phyloP scores from a whole-genome alignment of 2,888 invertebrate genomes.

The Tigriopus californicus region DNA sequence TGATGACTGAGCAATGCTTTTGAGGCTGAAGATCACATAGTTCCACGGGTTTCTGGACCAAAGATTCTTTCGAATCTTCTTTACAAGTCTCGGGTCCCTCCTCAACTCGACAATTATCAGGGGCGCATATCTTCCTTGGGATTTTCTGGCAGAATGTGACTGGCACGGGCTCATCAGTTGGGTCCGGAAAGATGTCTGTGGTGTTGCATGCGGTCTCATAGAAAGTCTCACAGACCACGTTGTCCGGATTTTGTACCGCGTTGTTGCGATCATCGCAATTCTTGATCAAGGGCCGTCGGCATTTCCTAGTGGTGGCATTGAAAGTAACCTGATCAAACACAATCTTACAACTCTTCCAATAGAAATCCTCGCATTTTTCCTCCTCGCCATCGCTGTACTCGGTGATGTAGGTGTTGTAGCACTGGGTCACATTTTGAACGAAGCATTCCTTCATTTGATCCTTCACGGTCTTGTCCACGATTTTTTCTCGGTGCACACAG shows the following conservation, averaged over 20 bases:
- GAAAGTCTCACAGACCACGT: neutral
- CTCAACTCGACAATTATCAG: neutral
- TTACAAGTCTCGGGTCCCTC: neutral
- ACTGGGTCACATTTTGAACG: slow-evolving; percentile 2
- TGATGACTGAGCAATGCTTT: neutral
- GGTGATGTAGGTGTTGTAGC: slow-evolving; percentile 6
- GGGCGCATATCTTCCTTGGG: neutral
- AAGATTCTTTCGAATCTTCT: neutral
- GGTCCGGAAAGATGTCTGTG: neutral
- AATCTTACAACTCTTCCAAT: slow-evolving; percentile 1
- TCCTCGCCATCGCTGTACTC: neutral
- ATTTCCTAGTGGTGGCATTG: neutral
- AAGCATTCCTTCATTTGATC: neutral
- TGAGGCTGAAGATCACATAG: neutral
- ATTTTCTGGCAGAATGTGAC: neutral
- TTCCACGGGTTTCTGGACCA: neutral
- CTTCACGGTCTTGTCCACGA: neutral
- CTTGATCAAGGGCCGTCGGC: neutral
- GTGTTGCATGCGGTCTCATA: slow-evolving; percentile 1
- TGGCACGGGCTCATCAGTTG: neutral
- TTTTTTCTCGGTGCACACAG: neutral
- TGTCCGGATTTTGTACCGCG: neutral
- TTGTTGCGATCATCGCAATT: neutral
- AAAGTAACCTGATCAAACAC: neutral
- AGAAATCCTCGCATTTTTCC: slow-evolving; percentile 1